These are phyloP conservation scores for Thalassarche chlororhynchos DNA, from an alignment of 2,113 vertebrate genomes.

Conservation along the genomic window DNA sequence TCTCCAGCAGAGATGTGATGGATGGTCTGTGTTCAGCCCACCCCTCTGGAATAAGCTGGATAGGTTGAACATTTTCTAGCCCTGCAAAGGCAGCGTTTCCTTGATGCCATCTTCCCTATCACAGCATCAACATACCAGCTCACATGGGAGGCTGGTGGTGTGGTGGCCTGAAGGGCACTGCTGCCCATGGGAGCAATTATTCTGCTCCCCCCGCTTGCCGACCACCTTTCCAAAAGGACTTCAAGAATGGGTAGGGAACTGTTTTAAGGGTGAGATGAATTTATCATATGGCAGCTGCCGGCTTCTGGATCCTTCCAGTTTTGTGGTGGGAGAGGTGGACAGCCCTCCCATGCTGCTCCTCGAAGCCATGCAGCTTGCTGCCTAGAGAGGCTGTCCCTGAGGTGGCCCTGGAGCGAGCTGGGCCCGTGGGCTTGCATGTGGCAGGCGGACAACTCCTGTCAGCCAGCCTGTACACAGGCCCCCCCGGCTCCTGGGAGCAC, in stretches of 20 bases:
- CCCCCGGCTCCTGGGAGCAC: neutral
- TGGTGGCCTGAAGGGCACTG: neutral
- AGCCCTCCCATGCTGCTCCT: neutral
- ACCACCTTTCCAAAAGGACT: neutral
- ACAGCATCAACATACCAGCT: neutral
- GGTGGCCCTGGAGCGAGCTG: neutral
- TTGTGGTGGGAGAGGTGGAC: neutral
- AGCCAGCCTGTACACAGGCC: neutral
- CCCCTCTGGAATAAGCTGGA: neutral
- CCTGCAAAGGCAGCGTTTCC: neutral
- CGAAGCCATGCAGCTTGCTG: neutral
- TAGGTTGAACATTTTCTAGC: neutral
- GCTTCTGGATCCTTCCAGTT: neutral
- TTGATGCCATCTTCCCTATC: neutral
- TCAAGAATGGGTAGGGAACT: neutral
- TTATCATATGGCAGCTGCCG: neutral
- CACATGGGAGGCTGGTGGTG: neutral
- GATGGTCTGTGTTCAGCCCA: neutral
- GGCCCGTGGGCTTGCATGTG: neutral
- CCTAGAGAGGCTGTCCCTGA: neutral
- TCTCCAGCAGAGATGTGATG: neutral
- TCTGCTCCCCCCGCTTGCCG: rapidly evolving
- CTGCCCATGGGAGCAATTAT: neutral
- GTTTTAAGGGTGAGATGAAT: neutral
- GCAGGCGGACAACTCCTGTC: neutral